Base-by-base conservation (phyloP, 2,888 invertebrate genomes). In the Ommatoiulus sabulosus region DNA sequence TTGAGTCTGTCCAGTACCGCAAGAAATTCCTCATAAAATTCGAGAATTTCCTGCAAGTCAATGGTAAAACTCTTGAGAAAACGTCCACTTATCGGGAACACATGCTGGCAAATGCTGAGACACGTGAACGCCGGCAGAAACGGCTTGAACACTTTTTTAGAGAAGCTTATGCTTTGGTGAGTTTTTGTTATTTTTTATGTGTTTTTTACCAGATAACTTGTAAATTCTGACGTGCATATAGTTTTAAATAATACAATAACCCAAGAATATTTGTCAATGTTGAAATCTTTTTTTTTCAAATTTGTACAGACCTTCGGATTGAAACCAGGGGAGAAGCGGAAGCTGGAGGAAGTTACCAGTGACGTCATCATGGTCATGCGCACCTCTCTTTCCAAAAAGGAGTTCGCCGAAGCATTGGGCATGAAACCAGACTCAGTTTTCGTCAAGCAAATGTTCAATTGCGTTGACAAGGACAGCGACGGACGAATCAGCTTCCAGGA, bases 371-470 rank as follows among this genome's bases (percentile, higher is more conserved):
- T 97, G 90, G 97, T 97, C 0, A 98, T 98, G 98, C 94, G 97
- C 87, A 98, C 98, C 0, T 97, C 97, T 0, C 92, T 98, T 89
- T 97, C 97, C 0, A 97, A 97, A 92, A 95, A 96, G 87, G 98
- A 99, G 93, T 98, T 99, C 91, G 98, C 98, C 0, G 97, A 97
- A 88, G 98, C 98, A 0, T 93, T 99, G 5, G 99, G 98, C 72
- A 99, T 99, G 99, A 96, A 96, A 92, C 94, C 97, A 0, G 97
- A 98, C 91, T 98, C 98, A 43, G 96, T 98, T 88, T 99, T 99
- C 92, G 98, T 99, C 0, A 96, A 97, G 91, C 97, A 98, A 93
- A 98, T 99, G 98, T 99, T 99, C 92, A 98, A 98, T 91, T 98
- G 98, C 91, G 98, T 98, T 0, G 98, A 98, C 92, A 98, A 97